Percentiles rank a stretch among this genome's conserved stretches.
These are phyloP conservation scores for Chlamydotis undulata DNA, from an alignment of 2,113 vertebrate genomes.

Conservation along the genomic window DNA sequence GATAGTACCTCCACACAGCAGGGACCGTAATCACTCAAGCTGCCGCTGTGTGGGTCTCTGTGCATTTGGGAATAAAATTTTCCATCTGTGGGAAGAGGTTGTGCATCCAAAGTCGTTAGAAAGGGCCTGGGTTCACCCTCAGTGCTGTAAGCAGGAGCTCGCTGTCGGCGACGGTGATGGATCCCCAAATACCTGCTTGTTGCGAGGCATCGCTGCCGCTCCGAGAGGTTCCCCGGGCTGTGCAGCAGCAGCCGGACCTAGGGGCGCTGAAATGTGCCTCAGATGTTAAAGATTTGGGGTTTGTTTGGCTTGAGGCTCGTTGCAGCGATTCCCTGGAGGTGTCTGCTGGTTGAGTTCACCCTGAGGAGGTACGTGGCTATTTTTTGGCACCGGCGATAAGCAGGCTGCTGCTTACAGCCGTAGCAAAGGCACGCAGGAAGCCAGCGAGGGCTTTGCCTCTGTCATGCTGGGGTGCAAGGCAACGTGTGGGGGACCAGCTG, in stretches of 20 bases:
- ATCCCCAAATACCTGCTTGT: background rate
- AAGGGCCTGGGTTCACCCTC: background rate
- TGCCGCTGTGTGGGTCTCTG: background rate
- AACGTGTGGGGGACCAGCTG: background rate
- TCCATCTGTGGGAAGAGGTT: background rate
- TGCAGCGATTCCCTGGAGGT: fast-evolving
- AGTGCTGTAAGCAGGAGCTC: background rate
- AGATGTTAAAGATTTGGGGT: background rate
- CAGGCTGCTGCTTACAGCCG: background rate
- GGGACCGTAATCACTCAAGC: background rate
- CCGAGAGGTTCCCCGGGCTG: background rate
- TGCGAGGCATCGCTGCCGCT: background rate
- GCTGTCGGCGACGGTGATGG: background rate
- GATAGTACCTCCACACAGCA: background rate
- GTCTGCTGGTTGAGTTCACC: background rate
- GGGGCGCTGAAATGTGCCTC: background rate
- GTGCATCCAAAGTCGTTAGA: background rate
- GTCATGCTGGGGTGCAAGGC: background rate
- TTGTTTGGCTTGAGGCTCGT: background rate
- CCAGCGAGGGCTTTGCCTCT: background rate
- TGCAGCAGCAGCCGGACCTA: background rate
- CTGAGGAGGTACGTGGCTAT: fast-evolving
- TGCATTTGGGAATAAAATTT: slow-evolving; percentile 17
- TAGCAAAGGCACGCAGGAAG: background rate
- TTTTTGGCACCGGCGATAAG: background rate